phyloP scores from a whole-genome alignment of 2,888 invertebrate genomes.

The Ophion costatus region DNA sequence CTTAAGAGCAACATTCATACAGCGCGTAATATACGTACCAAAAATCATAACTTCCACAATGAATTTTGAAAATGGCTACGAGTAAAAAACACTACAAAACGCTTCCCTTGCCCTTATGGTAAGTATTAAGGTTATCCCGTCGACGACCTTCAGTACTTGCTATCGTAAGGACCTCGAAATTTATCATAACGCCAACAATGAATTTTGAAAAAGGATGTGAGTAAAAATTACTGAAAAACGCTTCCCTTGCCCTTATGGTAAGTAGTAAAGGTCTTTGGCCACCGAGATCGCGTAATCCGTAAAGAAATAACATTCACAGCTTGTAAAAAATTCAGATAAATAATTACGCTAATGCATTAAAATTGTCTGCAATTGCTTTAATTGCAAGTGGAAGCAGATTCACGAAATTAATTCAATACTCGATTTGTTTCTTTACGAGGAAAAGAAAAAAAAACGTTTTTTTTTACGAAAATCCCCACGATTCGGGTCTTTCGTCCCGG shows the following conservation, averaged over 20 bases:
- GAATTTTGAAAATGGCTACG: too few species aligned
- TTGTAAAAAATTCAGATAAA: neutral
- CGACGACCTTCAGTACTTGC: too few species aligned
- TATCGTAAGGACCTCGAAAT: too few species aligned
- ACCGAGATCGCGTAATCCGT: neutral
- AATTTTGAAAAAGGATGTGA: too few species aligned
- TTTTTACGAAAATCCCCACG: neutral
- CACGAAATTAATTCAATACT: neutral
- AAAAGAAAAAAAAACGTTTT: too few species aligned
- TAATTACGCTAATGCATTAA: neutral
- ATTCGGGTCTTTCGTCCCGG: neutral
- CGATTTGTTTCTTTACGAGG: neutral
- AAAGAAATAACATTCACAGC: neutral
- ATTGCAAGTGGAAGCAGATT: neutral
- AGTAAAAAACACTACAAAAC: too few species aligned
- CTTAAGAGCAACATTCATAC: constrained; percentile 19
- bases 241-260: neutral
- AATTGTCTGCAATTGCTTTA: neutral
- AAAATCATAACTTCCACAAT: neutral
- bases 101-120: too few species aligned
- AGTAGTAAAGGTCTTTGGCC: constrained; percentile 1
- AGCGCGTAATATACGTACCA: neutral
- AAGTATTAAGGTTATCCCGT: too few species aligned
- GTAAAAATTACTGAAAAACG: too few species aligned
- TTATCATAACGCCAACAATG: too few species aligned